These are phyloP conservation scores for Melanerpes formicivorus DNA, from an alignment of 2,113 vertebrate species.

Conservation along the genomic window DNA sequence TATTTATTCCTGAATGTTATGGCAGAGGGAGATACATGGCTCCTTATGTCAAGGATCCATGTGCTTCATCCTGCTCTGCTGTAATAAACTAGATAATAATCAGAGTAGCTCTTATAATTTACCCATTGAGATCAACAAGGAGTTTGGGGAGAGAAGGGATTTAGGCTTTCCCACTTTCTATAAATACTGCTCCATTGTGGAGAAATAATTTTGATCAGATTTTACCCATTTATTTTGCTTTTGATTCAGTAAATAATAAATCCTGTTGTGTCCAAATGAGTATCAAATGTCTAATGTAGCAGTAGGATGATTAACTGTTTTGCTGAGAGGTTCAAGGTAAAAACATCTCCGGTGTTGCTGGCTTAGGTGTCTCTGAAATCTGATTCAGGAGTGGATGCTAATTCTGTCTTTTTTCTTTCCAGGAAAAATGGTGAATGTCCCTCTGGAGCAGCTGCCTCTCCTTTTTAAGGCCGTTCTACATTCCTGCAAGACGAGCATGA, in stretches of 20 bases:
- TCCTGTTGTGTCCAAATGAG: slow-evolving; percentile 39
- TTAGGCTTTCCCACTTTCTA: slow-evolving; percentile 47
- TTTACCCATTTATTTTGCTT: slow-evolving; percentile 50
- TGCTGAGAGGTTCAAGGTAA: slow-evolving; percentile 60
- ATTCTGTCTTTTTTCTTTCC: slow-evolving; percentile 42
- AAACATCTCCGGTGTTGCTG: slow-evolving; percentile 5
- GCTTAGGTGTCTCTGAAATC: slow-evolving; percentile 65
- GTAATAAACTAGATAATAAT: slow-evolving; percentile 26
- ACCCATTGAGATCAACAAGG: neutral
- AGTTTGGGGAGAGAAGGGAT: neutral
- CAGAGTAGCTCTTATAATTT: slow-evolving; percentile 1
- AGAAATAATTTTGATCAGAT: slow-evolving; percentile 45
- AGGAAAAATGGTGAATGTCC: slow-evolving; percentile 98
- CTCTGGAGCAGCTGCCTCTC: slow-evolving; percentile 96
- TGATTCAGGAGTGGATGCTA: slow-evolving; percentile 13
- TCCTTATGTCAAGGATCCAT: neutral
- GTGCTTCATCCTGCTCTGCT: neutral
- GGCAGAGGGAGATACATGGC: slow-evolving; percentile 6
- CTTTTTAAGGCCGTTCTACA: slow-evolving; percentile 99
- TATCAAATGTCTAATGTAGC: slow-evolving; percentile 62
- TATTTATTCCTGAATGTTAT: slow-evolving; percentile 1
- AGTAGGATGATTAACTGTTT: slow-evolving; percentile 63
- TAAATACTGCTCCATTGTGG: slow-evolving; percentile 29
- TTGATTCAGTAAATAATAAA: slow-evolving; percentile 50
- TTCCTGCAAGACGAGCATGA: slow-evolving; percentile 94